Percentiles rank a stretch among this genome's conserved stretches.
Evolutionary conservation across 2,888 invertebrate species (phyloP).

Genomic region (Cerastoderma edule): DNA sequence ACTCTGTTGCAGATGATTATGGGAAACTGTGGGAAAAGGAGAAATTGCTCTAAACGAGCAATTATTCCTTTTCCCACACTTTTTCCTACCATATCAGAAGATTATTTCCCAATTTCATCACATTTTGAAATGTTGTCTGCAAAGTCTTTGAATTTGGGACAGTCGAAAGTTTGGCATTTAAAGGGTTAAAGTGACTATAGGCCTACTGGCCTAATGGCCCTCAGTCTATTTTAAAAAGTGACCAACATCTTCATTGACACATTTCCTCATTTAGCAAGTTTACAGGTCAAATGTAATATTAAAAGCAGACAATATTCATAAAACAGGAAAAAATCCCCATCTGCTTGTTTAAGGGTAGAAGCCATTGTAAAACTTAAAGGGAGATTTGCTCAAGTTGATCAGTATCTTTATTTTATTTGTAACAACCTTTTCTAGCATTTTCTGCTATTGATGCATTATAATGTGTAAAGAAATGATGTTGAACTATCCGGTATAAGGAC

Average conservation of each 20-base stretch:
- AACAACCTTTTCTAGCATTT: no score
- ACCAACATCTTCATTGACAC: background rate
- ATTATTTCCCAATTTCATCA: background rate
- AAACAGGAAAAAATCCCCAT: background rate
- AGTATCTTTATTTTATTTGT: no score
- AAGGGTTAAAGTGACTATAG: background rate
- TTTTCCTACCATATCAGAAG: background rate
- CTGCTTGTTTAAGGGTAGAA: background rate
- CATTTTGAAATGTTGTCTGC: background rate
- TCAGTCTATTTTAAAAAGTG: no score
- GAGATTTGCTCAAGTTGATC: no score
- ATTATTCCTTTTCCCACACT: background rate
- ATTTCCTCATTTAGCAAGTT: background rate
- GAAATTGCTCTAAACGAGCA: background rate
- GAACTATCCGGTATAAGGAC: no score
- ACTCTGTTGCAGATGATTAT: background rate
- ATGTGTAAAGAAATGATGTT: no score
- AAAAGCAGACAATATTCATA: background rate
- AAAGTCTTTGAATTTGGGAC: background rate
- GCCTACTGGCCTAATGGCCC: no score
- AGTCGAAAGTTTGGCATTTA: background rate
- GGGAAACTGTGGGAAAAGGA: slow-evolving; percentile 8
- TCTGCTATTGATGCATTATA: no score
- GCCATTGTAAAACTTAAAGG: background rate
- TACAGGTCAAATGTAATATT: background rate